Evolutionary conservation across 2,797 vertebrate genomes (phyloP).

Genomic region (Enoplosus armatus): DNA sequence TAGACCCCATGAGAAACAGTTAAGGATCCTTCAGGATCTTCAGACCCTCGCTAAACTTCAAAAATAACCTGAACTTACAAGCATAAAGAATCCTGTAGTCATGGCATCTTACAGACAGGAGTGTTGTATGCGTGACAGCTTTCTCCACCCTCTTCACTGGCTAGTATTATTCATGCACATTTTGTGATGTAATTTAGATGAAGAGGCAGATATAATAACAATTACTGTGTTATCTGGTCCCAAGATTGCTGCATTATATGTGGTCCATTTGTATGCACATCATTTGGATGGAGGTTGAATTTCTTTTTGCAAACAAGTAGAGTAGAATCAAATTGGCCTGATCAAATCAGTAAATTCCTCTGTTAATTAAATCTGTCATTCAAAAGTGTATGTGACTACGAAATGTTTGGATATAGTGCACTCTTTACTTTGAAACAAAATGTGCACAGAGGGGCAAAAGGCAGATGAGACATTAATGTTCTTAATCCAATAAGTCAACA

Average conservation of each 20-base stretch:
- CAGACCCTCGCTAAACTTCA: constrained; percentile 12
- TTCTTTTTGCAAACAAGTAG: constrained; percentile 31
- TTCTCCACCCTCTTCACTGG: background rate
- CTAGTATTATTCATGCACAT: constrained; percentile 23
- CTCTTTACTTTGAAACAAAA: constrained; percentile 11
- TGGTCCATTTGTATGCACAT: constrained; percentile 36
- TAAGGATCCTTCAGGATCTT: constrained; percentile 30
- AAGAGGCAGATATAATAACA: constrained; percentile 37
- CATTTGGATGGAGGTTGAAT: constrained; percentile 3
- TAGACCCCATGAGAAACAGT: constrained; percentile 47
- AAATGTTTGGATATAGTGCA: constrained; percentile 17
- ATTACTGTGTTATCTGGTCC: constrained; percentile 26
- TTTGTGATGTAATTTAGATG: constrained; percentile 44
- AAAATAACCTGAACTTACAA: constrained; percentile 24
- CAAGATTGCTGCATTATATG: constrained; percentile 23
- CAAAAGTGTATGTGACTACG: constrained; percentile 6
- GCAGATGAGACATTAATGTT: background rate
- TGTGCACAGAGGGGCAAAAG: background rate
- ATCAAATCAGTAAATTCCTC: constrained; percentile 12
- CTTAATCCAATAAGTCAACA: constrained; percentile 13
- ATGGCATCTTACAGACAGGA: background rate
- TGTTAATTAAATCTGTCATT: constrained; percentile 38
- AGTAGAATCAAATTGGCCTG: constrained; percentile 5
- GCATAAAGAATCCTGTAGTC: constrained; percentile 1
- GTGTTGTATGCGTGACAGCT: constrained; percentile 7